Base-by-base conservation (phyloP, 2,113 vertebrate species). In the Oryzias curvinotus region DNA sequence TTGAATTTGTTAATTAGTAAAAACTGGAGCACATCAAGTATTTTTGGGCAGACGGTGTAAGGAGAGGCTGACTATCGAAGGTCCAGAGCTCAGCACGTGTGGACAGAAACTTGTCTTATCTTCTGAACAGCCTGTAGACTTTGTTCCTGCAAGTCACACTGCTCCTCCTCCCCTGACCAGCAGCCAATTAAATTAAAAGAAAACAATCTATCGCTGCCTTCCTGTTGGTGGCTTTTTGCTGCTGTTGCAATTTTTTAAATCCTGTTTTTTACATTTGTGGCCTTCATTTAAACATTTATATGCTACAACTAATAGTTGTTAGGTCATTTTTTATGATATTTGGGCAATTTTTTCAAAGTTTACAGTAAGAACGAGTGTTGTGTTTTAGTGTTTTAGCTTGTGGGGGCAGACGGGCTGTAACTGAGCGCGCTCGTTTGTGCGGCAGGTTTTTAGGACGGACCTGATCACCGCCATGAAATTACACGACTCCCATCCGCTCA, bases 401-500 rank as follows among this genome's bases (percentile, higher is more conserved):
- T 26, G 52, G 43, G 30, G 16, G 3, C 30, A 55, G 18, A 5
- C 43, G 21, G 28, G 15, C 1, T 52, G 18, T 23, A 36, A 7
- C 14, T 15, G 36, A 17, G 17, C 19, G 14, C 6, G 4, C 16
- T 28, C 3, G 23, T 45, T 1, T 46, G 16, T 16, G 75, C 81
- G 75, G 71, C 91, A 99, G 97, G 96, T 99, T 73, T 98, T 98
- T 90, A 90, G 97, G 86, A 98, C 96, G 8, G 97, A 99, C 91
- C 89, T 98, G 78, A 99, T 99, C 91, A 99, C 96, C 5, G 97
- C 96, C 71, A 99, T 99, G 97, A 99, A 99, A 88, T 81, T 99
- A 57, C 95, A 95, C 26, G 97, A 99, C 90, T 96, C 95, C n/a
- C 88, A 91, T 88, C 96, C 95, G 90, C 94, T 99, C 82, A 96